phyloP scores from a whole-genome alignment of 64 coral and sea anemone genomes.

The Exaiptasia diaphana region DNA sequence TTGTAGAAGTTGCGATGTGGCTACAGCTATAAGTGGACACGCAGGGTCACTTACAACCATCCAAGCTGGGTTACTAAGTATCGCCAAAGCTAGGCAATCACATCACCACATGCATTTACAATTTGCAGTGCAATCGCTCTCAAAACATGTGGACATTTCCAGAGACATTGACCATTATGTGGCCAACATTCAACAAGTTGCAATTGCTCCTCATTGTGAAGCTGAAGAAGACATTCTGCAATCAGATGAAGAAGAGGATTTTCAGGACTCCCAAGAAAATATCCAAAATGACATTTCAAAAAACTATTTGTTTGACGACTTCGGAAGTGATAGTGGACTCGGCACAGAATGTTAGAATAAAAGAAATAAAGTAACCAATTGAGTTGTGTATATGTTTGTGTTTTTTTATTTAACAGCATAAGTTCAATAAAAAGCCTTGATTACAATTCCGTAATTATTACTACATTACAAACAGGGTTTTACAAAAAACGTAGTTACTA shows the following conservation, averaged over 20 bases:
- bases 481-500: too few species aligned
- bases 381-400: too few species aligned
- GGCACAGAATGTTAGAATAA: neutral
- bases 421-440: too few species aligned
- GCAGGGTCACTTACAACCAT: neutral
- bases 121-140: neutral
- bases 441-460: too few species aligned
- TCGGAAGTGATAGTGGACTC: neutral
- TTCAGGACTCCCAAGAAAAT: neutral
- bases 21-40: neutral
- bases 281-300: neutral
- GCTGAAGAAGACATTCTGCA: neutral
- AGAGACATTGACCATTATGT: neutral
- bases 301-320: neutral
- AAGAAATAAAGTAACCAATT: neutral
- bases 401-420: too few species aligned
- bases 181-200: neutral
- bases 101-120: constrained; percentile 2
- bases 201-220: neutral
- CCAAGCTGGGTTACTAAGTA: constrained; percentile 1
- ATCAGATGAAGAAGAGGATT: constrained; percentile 2
- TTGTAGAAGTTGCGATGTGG: neutral
- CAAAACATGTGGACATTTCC: neutral
- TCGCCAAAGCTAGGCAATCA: neutral
- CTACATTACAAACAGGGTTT: too few species aligned